These are phyloP conservation scores for Perdix hodgsoniae DNA, from an alignment of 2,797 vertebrate species.

Conservation along the genomic window DNA sequence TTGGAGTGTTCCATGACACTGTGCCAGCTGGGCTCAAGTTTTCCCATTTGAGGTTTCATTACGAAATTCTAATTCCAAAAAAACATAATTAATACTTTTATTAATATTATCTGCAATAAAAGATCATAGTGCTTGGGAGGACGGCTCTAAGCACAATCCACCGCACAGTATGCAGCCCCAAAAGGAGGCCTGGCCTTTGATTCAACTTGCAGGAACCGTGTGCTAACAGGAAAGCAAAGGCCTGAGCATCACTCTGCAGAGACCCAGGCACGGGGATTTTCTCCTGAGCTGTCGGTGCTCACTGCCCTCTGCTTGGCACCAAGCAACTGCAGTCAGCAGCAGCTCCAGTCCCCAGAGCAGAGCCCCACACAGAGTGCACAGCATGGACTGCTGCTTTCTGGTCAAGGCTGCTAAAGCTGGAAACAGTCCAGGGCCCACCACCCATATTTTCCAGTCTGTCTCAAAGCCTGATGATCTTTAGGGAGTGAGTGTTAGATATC, in stretches of 20 bases:
- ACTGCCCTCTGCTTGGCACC: neutral
- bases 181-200: neutral
- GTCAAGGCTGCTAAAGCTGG: neutral
- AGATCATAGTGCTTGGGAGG: slow-evolving; percentile 24
- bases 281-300: neutral
- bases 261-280: neutral
- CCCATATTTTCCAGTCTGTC: neutral
- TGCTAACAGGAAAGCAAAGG: neutral
- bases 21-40: slow-evolving; percentile 37
- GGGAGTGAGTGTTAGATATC: neutral
- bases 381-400: neutral
- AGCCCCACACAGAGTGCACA: too few relatives aligned
- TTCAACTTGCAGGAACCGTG: neutral
- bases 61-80: slow-evolving; percentile 33
- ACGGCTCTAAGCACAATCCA: neutral
- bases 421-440: neutral
- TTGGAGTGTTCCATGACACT: slow-evolving; percentile 41
- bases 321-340: fast-evolving
- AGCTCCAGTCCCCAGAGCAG: neutral
- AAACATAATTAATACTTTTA: slow-evolving; percentile 60
- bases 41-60: slow-evolving; percentile 45
- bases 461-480: neutral
- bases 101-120: slow-evolving; percentile 56
- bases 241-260: neutral
- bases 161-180: neutral